These are phyloP conservation scores for Elephantulus edwardii DNA, from an alignment of 2,113 vertebrate species.

Conservation along the genomic window DNA sequence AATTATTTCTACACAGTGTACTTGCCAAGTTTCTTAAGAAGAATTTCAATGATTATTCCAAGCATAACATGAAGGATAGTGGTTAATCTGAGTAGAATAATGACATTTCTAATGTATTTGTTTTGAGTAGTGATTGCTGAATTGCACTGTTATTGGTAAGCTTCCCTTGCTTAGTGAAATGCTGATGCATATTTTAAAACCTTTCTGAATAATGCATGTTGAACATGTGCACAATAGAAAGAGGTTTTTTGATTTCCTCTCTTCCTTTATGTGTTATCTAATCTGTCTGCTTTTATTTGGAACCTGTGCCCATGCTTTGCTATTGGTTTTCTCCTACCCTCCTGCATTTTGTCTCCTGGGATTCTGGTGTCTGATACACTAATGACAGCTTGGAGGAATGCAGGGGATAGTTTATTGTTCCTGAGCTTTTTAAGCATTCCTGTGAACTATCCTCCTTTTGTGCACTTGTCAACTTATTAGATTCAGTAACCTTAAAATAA, in stretches of 20 bases:
- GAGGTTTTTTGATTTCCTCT: slow-evolving; percentile 20
- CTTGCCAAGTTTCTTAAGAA: slow-evolving; percentile 29
- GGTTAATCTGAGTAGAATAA: slow-evolving; percentile 67
- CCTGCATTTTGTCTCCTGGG: not conserved
- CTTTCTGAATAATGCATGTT: slow-evolving; percentile 15
- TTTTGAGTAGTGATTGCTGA: slow-evolving; percentile 44
- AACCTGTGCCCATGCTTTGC: not conserved
- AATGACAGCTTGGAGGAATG: not conserved
- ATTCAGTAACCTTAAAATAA: slow-evolving; percentile 32
- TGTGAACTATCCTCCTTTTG: not conserved
- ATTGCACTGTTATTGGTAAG: slow-evolving; percentile 45
- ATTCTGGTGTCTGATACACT: slow-evolving; percentile 37
- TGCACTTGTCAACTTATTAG: not conserved
- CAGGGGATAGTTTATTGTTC: slow-evolving; percentile 13
- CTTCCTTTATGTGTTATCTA: not conserved
- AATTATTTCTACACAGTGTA: not conserved
- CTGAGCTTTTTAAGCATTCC: slow-evolving; percentile 26
- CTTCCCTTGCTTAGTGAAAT: slow-evolving; percentile 60
- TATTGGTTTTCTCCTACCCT: not conserved
- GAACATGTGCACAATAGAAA: not conserved
- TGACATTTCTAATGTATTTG: slow-evolving; percentile 65
- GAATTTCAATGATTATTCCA: slow-evolving; percentile 45
- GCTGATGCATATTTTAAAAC: slow-evolving; percentile 33
- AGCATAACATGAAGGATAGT: slow-evolving; percentile 11
- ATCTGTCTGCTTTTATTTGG: not conserved